A percentile compares a stretch with the other conserved stretches of the same genome.
phyloP scores from a whole-genome alignment of 2,797 vertebrate species.

The Chelidonichthys spinosus region DNA sequence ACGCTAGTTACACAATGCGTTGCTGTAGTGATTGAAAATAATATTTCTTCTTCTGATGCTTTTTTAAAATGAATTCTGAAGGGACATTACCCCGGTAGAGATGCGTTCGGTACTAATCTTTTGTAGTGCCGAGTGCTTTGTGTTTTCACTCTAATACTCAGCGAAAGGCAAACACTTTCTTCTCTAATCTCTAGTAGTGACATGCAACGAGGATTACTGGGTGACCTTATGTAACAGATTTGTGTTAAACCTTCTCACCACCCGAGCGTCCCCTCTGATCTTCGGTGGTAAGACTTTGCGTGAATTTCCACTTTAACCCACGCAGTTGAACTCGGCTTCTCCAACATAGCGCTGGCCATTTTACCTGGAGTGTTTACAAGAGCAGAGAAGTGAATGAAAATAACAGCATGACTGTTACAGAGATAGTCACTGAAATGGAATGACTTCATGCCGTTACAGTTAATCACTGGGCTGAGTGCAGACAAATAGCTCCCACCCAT shows the following conservation, averaged over 20 bases:
- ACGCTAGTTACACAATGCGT: slow-evolving; percentile 15
- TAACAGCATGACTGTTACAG: slow-evolving; percentile 12
- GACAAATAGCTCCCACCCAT: slow-evolving; percentile 1
- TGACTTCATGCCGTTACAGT: slow-evolving; percentile 24
- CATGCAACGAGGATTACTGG: slow-evolving; percentile 60
- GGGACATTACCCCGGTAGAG: slow-evolving; percentile 1
- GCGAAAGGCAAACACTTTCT: slow-evolving; percentile 56
- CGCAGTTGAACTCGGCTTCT: not conserved
- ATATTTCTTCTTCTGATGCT: slow-evolving; percentile 14
- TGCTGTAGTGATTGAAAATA: slow-evolving; percentile 19
- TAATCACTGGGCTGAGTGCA: slow-evolving; percentile 17
- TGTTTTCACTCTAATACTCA: slow-evolving; percentile 45
- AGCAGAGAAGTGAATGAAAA: no score
- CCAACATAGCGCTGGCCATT: not conserved
- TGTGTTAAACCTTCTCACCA: slow-evolving; percentile 45
- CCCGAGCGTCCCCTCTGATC: slow-evolving; percentile 23
- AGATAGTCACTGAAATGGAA: slow-evolving; percentile 19
- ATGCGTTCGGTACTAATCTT: slow-evolving; percentile 44
- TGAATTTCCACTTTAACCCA: slow-evolving; percentile 9
- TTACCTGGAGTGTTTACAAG: not conserved
- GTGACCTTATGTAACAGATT: slow-evolving; percentile 50
- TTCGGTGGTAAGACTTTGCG: not conserved
- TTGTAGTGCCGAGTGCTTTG: slow-evolving; percentile 40
- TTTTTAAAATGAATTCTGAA: slow-evolving; percentile 20
- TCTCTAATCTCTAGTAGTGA: slow-evolving; percentile 63